These are phyloP conservation scores for Melanotaenia trifasciata DNA, from an alignment of 2,797 vertebrate species.

Conservation along the genomic window DNA sequence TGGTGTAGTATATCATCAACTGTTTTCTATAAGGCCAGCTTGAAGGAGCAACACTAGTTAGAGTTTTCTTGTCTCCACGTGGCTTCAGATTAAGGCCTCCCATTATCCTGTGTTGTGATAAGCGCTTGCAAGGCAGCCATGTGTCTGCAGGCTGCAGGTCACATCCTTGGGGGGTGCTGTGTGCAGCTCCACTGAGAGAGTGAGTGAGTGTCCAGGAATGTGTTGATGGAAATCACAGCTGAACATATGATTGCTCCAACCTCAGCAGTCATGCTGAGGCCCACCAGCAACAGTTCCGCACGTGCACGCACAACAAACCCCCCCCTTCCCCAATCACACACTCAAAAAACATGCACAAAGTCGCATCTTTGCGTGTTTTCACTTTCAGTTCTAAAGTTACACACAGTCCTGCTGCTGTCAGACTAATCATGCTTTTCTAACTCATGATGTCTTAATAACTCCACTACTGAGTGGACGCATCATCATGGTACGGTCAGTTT, in stretches of 20 bases:
- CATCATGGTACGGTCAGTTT: neutral
- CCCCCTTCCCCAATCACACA: constrained; percentile 13
- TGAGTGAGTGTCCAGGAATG: constrained; percentile 88
- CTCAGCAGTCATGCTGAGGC: constrained; percentile 86
- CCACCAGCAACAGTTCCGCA: constrained; percentile 81
- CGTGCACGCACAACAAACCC: constrained; percentile 45
- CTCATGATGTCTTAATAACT: constrained; percentile 27
- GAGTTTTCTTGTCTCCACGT: constrained; percentile 75
- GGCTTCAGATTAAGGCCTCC: constrained; percentile 79
- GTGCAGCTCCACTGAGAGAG: constrained; percentile 75
- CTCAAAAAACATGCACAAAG: neutral
- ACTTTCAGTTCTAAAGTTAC: constrained; percentile 27
- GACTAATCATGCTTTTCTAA: too few relatives aligned
- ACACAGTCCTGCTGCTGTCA: constrained; percentile 24
- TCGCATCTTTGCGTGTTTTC: constrained; percentile 53
- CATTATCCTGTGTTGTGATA: constrained; percentile 81
- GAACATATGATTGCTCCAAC: constrained; percentile 86
- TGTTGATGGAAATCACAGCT: constrained; percentile 90
- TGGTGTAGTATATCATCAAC: constrained; percentile 76
- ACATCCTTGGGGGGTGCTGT: constrained; percentile 82
- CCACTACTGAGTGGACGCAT: constrained; percentile 8
- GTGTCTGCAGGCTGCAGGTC: constrained; percentile 79
- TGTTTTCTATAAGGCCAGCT: constrained; percentile 69
- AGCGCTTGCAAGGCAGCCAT: constrained; percentile 76
- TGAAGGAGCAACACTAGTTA: constrained; percentile 64